Evolutionary conservation across 1,140 invertebrate genomes (phyloP).

Genomic region (Achatina immaculata): DNA sequence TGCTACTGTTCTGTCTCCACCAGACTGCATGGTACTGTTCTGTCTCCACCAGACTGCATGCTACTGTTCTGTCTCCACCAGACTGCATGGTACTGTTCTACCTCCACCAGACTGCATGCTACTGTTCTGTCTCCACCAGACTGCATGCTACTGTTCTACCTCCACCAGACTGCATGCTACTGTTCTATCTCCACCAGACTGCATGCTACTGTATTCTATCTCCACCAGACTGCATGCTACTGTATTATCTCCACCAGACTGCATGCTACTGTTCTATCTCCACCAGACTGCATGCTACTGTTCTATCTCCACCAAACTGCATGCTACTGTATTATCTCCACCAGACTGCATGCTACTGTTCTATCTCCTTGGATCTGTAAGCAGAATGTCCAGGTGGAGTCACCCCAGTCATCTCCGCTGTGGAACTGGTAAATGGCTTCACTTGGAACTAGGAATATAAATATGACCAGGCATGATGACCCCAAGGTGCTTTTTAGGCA

Average conservation of each 20-base stretch:
- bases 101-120: background rate
- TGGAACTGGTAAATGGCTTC: too few relatives aligned
- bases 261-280: background rate
- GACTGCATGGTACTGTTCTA: background rate
- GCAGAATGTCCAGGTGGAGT: too few relatives aligned
- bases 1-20: background rate
- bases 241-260: background rate
- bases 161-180: background rate
- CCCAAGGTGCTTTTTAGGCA: too few relatives aligned
- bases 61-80: background rate
- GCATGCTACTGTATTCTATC: background rate
- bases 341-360: too few relatives aligned
- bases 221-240: background rate
- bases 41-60: background rate
- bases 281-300: background rate
- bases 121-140: background rate
- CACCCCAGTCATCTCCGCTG: too few relatives aligned
- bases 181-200: background rate
- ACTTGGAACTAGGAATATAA: too few relatives aligned
- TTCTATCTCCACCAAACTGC: too few relatives aligned
- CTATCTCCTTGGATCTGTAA: too few relatives aligned
- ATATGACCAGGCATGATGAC: too few relatives aligned
- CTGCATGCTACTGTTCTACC: background rate
- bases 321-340: too few relatives aligned
- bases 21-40: background rate